These are phyloP conservation scores for Barbus barbus DNA, from an alignment of 2,113 vertebrate species.

Conservation along the genomic window DNA sequence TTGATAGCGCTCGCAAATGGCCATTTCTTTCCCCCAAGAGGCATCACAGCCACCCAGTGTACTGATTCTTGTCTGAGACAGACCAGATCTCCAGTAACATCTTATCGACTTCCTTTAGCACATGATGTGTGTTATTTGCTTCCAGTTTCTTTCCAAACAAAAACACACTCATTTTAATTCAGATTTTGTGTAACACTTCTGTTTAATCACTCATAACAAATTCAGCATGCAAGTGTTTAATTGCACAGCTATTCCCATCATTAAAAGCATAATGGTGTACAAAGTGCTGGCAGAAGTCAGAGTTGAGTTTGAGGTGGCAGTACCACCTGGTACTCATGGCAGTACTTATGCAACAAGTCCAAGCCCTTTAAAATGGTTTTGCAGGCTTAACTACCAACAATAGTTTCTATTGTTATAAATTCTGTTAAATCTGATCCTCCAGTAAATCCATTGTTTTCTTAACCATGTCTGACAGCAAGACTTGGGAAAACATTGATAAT, in stretches of 20 bases:
- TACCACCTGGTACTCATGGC: constrained; percentile 22
- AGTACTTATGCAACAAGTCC: constrained; percentile 2
- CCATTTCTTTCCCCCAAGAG: background rate
- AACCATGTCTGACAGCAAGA: constrained; percentile 43
- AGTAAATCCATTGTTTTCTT: constrained; percentile 11
- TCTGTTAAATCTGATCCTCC: too few species aligned
- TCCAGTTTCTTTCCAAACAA: background rate
- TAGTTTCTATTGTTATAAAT: constrained; percentile 16
- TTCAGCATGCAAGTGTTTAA: background rate
- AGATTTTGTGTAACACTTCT: background rate
- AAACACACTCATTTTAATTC: background rate
- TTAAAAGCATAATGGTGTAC: background rate
- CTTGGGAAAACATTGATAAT: constrained; percentile 56
- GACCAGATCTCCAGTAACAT: background rate
- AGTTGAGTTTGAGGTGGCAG: constrained; percentile 9
- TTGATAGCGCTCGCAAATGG: background rate
- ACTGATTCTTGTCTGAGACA: background rate
- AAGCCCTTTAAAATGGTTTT: background rate
- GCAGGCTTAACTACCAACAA: constrained; percentile 34
- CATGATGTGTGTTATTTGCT: background rate
- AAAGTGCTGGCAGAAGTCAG: constrained; percentile 17
- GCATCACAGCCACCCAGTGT: background rate
- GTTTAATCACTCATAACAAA: background rate
- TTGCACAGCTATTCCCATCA: background rate
- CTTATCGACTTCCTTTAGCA: background rate